Base-by-base conservation (phyloP, 1,140 invertebrate species). In the Drosophila seguyi region DNA sequence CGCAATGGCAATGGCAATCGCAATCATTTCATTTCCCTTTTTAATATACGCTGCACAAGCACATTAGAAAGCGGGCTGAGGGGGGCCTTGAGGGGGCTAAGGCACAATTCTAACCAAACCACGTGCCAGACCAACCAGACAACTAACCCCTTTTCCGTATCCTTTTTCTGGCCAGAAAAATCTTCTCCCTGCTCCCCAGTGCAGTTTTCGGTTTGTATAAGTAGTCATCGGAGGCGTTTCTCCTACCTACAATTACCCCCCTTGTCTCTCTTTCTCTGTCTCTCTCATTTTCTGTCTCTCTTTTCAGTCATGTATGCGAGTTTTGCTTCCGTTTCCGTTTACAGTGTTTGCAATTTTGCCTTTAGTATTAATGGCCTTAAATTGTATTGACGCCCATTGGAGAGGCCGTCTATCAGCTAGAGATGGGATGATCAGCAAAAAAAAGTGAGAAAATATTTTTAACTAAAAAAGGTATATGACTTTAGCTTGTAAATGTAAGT, bases 11-110 rank as follows among this genome's bases (percentile, higher is more conserved):
- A 63, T 81, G 62, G 73, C 85, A 90, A 90, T 90, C 81, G 84
- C 80, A 88, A 90, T 88, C 85, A 88, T 81, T 88, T 88, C 84
- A 88, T 88, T 88, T 88, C 84, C 84, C 84, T 90, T 88, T 88
- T 88, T 88, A 88, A 88, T 88, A 88, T 87, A 87, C 83, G 83
- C 84, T 87, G 83, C 83, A 87, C 83, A 87, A 88, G 83, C 83
- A 87, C 80, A 87, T 87, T 88, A 87, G 76, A 88, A 68, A 65
- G 42, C 58, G 47, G 59, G 16, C 50, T 5, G 47, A 6, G n/a
- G 8, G 38, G 11, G 34, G 10, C 47, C 4, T 14, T 6, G 6
- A 13, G 20, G 41, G 45, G 16, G 8, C 25, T 20, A 25, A 36
- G 44, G 29, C 20, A 22, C 34, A 78, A 58, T 69, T 57, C 59